These are phyloP conservation scores for Mizuhopecten yessoensis DNA, from an alignment of 1,140 invertebrate species.

Conservation along the genomic window DNA sequence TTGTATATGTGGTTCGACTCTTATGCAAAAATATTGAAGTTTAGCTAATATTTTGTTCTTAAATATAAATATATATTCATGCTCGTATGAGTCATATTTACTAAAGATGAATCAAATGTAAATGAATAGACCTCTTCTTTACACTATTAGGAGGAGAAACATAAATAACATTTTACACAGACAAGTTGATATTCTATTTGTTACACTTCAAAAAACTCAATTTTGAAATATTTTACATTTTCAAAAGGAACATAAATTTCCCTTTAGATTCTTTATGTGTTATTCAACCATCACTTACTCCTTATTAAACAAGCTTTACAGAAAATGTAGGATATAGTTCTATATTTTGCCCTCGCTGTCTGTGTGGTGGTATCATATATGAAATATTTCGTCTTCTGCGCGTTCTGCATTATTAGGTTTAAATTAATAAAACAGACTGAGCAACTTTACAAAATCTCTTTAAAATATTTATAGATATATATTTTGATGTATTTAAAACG, in stretches of 20 bases:
- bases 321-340: not conserved
- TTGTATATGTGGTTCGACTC: not conserved
- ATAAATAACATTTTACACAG: not conserved
- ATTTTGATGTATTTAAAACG: slow-evolving; percentile 21
- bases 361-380: not conserved
- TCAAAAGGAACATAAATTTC: slow-evolving; percentile 9
- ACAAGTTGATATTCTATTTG: not conserved
- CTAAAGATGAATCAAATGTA: not conserved
- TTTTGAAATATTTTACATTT: slow-evolving; percentile 10
- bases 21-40: not conserved
- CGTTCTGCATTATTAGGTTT: slow-evolving; percentile 8
- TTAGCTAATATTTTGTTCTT: too few relatives aligned
- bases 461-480: slow-evolving; percentile 40
- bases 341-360: not conserved
- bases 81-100: not conserved
- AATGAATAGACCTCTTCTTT: not conserved
- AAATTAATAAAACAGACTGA: slow-evolving; percentile 27
- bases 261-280: not conserved
- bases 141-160: not conserved
- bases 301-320: not conserved
- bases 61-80: too few relatives aligned
- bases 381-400: not conserved
- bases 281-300: not conserved
- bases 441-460: slow-evolving; percentile 17
- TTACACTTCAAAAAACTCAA: not conserved